Evolutionary conservation across 2,113 vertebrate genomes (phyloP).

Genomic region (Corythaeola cristata): DNA sequence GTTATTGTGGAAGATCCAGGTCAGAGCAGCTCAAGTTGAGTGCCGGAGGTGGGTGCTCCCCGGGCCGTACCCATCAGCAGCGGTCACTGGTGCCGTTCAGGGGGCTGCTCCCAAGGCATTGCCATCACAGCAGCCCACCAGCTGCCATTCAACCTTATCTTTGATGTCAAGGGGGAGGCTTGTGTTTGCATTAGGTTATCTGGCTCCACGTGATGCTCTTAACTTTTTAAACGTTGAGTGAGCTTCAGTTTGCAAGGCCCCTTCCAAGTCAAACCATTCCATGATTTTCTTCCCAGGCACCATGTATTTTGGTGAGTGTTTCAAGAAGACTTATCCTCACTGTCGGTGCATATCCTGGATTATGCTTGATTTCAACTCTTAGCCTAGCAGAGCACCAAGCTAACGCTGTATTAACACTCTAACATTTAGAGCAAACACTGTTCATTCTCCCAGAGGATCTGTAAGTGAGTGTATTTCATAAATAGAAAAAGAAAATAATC

Average conservation of each 20-base stretch:
- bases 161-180: not conserved
- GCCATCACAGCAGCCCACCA: not conserved
- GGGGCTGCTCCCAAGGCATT: not conserved
- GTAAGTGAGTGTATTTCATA: not conserved
- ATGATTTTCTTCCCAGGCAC: not conserved
- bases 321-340: not conserved
- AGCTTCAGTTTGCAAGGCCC: not conserved
- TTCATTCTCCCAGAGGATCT: not conserved
- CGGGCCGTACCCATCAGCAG: not conserved
- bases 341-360: not conserved
- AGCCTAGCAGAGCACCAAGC: not conserved
- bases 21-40: not conserved
- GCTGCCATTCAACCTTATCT: not conserved
- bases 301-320: fast-evolving
- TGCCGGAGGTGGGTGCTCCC: not conserved
- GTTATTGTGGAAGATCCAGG: not conserved
- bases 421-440: not conserved
- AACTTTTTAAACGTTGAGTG: no score
- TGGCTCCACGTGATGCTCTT: not conserved
- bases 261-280: not conserved
- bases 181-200: no score
- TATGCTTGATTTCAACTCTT: not conserved
- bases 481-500: not conserved
- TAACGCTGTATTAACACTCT: not conserved
- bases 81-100: not conserved